Conservation (phyloP, 2,113 vertebrate genomes). For the Catagonus wagneri region DNA sequence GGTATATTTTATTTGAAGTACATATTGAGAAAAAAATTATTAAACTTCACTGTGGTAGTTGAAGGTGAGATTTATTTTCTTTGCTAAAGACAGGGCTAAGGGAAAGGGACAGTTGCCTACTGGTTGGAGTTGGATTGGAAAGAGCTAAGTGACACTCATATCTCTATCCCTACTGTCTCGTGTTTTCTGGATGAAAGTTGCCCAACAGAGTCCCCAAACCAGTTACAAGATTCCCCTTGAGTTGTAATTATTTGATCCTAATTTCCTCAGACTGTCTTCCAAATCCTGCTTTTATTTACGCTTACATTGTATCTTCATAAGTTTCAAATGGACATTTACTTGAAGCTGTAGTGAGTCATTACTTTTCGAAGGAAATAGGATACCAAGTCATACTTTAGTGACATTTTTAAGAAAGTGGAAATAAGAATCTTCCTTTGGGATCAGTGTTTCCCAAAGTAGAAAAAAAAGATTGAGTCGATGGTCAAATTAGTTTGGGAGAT, state of each 20-base stretch:
- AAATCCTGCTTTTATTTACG: neutral
- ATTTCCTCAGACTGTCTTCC: slow-evolving; percentile 16
- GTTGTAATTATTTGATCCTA: neutral
- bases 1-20: neutral
- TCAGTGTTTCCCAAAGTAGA: neutral
- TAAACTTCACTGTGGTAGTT: neutral
- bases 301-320: neutral
- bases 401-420: neutral
- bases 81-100: neutral
- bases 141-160: neutral
- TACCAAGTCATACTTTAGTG: neutral
- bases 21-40: neutral
- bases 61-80: neutral
- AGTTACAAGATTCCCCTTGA: neutral
- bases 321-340: neutral
- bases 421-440: neutral
- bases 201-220: neutral
- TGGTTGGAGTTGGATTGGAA: neutral
- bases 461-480: neutral
- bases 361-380: neutral
- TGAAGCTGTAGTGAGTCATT: neutral
- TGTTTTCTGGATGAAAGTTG: neutral
- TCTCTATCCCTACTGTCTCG: neutral
- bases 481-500: neutral
- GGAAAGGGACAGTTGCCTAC: neutral